Evolutionary conservation across 2,113 vertebrate species (phyloP), one percentile per base, ranked within the genome.

Genomic region (Podocnemis expansa): DNA sequence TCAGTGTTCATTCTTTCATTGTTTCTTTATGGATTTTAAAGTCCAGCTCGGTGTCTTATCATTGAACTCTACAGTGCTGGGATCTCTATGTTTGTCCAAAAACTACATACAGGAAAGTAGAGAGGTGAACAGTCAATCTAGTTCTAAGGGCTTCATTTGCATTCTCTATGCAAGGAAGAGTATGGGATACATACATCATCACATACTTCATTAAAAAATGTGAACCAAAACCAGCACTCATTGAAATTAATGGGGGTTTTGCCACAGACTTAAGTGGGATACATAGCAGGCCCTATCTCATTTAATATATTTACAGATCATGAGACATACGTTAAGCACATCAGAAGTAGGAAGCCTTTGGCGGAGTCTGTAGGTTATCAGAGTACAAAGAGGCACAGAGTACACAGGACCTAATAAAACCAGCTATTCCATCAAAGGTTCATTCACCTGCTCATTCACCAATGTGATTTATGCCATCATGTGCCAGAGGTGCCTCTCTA

Each of bases 101-200:
- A 83, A 34, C 70, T 79, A 22, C 70, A 49, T 84, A 55, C 82
- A 38, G 16, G 88, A 17, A 49, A 2, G 14, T 11, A 2, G 27
- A 67, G 3, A 3, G 19, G 1, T 0, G 0, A 82, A 43, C 79
- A 83, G 47, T 6, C 76, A 54, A 52, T 52, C 13, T 52, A 52
- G 51, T 5, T 34, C n/a, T 55, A 16, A 85, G 85, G 3, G 54
- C 41, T 24, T 84, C 17, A 55, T 34, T 17, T 1, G 2, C 3
- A 43, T 75, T 83, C 45, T 55, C 75, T 81, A 16, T 43, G 80
- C 1, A 16, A 78, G 19, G 10, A 16, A 47, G 10, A 21, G 11
- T 34, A 78, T 3, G 7, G 52, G 12, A 60, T 45, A 82, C 45
- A 54, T 29, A 84, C 89, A 10, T 43, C 87, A 79, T 22, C 1